These are phyloP conservation scores for Sphaerodactylus townsendi DNA, from an alignment of 2,113 vertebrate species.

Conservation along the genomic window DNA sequence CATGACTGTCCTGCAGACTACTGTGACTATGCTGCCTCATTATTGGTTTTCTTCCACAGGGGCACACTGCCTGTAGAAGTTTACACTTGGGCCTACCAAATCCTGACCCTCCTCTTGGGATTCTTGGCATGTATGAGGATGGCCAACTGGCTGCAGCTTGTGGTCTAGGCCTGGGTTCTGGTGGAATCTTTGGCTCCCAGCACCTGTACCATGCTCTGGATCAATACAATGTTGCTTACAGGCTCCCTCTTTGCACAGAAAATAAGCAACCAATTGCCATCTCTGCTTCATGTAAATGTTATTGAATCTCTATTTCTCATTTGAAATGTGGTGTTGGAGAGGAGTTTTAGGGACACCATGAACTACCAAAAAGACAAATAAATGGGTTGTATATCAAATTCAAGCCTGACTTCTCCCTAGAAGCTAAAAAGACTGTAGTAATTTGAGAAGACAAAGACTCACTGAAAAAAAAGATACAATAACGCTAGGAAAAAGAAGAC, in stretches of 20 bases:
- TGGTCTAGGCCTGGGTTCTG: no score
- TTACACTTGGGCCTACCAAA: background rate
- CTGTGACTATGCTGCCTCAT: background rate
- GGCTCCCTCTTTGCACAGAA: background rate
- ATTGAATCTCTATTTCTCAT: background rate
- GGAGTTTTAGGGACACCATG: no score
- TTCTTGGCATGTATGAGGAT: no score
- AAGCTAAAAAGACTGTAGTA: no score
- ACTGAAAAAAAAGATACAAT: no score
- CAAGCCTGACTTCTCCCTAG: no score
- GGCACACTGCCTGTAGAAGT: background rate
- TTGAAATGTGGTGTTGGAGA: no score
- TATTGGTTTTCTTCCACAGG: background rate
- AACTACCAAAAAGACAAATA: no score
- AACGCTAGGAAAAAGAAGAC: no score
- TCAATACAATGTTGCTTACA: background rate
- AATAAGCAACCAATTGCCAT: background rate
- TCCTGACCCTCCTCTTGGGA: background rate
- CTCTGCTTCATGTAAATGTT: background rate
- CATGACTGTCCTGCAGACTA: background rate
- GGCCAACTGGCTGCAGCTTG: no score
- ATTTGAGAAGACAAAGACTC: no score
- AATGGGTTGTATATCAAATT: no score
- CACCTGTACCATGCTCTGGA: background rate
- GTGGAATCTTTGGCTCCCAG: background rate